These are phyloP conservation scores for Etheostoma nigrum DNA, from an alignment of 2,797 vertebrate genomes.

Conservation along the genomic window DNA sequence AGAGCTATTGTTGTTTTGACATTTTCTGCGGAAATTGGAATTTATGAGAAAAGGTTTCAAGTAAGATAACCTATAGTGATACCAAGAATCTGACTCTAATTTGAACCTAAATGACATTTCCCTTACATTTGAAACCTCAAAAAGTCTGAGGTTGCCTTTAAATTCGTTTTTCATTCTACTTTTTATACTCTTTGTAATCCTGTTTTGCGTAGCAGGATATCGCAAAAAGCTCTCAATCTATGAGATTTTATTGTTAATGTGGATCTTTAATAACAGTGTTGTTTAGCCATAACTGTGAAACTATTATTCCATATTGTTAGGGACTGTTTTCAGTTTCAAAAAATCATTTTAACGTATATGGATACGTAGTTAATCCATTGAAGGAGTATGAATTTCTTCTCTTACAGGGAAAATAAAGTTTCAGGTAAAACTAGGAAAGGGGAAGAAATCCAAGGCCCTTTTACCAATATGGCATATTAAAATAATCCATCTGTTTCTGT, in stretches of 20 bases:
- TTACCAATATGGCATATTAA: background rate
- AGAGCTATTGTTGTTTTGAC: constrained; percentile 81
- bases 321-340: background rate
- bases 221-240: background rate
- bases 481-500: background rate
- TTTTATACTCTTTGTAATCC: background rate
- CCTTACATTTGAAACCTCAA: constrained; percentile 35
- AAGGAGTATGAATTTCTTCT: background rate
- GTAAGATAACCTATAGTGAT: constrained; percentile 69
- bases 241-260: background rate
- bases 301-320: background rate
- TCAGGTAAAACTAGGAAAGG: background rate
- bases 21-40: constrained; percentile 75
- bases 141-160: constrained; percentile 13
- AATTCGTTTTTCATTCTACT: background rate
- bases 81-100: constrained; percentile 55
- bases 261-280: background rate
- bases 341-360: too few relatives aligned
- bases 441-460: background rate
- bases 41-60: constrained; percentile 67
- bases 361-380: background rate
- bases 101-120: constrained; percentile 56
- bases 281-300: background rate
- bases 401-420: background rate
- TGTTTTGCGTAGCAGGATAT: constrained; percentile 7